Evolutionary conservation across 2,113 vertebrate species (phyloP).

Genomic region (Spea bombifrons): DNA sequence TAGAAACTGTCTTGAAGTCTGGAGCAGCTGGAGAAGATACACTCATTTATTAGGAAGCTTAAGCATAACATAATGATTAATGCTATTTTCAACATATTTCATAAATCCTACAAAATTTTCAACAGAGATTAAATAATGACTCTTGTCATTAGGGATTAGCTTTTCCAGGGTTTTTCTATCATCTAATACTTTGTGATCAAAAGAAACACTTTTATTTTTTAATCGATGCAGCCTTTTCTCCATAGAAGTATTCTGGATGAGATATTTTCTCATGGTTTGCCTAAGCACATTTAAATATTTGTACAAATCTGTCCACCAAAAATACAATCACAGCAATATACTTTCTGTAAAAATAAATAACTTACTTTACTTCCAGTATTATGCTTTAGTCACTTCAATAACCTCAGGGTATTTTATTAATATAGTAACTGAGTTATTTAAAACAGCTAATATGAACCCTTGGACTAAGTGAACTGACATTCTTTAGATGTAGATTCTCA

Average conservation of each 20-base stretch:
- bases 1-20: conserved; percentile 1
- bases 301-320: too few relatives aligned
- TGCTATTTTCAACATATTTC: conserved; percentile 26
- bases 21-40: conserved; percentile 15
- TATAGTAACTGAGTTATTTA: too few relatives aligned
- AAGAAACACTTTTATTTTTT: not conserved
- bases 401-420: too few relatives aligned
- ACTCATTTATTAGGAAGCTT: conserved; percentile 2
- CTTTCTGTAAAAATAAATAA: too few relatives aligned
- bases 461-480: too few relatives aligned
- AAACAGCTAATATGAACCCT: too few relatives aligned
- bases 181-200: not conserved
- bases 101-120: not conserved
- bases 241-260: not conserved
- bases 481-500: too few relatives aligned
- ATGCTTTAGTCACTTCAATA: too few relatives aligned
- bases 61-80: conserved; percentile 12
- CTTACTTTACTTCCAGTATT: too few relatives aligned
- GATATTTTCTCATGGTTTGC: not conserved
- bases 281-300: not conserved
- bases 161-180: not conserved
- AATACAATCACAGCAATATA: too few relatives aligned
- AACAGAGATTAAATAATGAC: not conserved
- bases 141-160: not conserved
- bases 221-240: not conserved